These are phyloP conservation scores for Acrossocheilus fasciatus DNA, from an alignment of 2,797 vertebrate species.

Conservation along the genomic window DNA sequence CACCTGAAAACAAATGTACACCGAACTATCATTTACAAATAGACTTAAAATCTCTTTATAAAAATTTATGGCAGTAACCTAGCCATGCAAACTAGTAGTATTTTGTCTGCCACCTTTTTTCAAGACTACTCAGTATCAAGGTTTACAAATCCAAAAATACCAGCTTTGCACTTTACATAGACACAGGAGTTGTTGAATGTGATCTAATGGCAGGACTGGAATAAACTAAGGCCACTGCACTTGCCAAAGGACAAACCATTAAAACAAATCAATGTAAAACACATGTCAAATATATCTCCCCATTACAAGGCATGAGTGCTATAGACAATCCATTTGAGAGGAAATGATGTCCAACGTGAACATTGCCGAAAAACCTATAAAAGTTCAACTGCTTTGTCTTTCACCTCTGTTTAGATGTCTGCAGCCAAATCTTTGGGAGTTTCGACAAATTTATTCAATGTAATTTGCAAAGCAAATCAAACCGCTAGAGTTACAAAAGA, in stretches of 20 bases:
- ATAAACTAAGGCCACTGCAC: conserved; percentile 26
- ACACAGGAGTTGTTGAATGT: conserved; percentile 8
- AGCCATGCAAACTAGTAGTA: neutral
- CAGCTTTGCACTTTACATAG: conserved; percentile 5
- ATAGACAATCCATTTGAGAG: conserved; percentile 12
- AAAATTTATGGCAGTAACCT: neutral
- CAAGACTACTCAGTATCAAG: neutral
- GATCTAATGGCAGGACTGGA: conserved; percentile 33
- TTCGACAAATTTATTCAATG: conserved; percentile 4
- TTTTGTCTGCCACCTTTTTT: neutral
- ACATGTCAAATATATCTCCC: conserved; percentile 13
- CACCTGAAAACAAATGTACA: neutral
- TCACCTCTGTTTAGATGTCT: neutral
- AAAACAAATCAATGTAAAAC: conserved; percentile 39
- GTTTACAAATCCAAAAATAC: conserved; percentile 3
- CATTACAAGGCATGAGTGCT: conserved; percentile 2
- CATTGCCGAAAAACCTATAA: neutral
- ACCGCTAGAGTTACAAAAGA: neutral
- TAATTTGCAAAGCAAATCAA: conserved; percentile 17
- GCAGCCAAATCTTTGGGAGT: conserved; percentile 2
- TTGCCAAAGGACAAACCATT: conserved; percentile 40
- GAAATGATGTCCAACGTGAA: neutral
- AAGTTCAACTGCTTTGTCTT: conserved; percentile 16
- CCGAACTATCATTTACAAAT: neutral
- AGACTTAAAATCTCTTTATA: neutral